Evolutionary conservation across 2,888 invertebrate species (phyloP).

Genomic region (Masnerella sp.): DNA sequence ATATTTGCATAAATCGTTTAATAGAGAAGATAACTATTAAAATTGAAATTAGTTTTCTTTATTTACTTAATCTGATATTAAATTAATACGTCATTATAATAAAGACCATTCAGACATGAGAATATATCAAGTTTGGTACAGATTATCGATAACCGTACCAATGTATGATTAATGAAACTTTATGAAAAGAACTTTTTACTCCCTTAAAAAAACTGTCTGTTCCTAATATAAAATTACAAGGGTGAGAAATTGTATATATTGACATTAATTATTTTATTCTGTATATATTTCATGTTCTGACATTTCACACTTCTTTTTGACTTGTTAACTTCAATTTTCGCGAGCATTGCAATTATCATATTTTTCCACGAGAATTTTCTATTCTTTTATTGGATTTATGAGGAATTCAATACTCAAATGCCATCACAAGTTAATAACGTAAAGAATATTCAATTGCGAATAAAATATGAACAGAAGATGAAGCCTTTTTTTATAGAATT

Average conservation of each 20-base stretch:
- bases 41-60: too few species aligned
- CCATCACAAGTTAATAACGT: neutral
- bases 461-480: neutral
- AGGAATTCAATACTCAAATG: constrained; percentile 1
- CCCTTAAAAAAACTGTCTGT: too few species aligned
- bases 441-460: neutral
- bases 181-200: neutral
- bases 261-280: neutral
- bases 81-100: neutral
- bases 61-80: too few species aligned
- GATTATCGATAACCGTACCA: neutral
- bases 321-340: neutral
- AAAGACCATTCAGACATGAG: neutral
- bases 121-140: neutral
- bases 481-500: neutral
- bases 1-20: too few species aligned
- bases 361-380: neutral
- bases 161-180: neutral
- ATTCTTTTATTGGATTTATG: neutral
- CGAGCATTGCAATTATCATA: neutral
- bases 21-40: too few species aligned
- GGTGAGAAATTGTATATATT: neutral
- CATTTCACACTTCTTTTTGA: neutral
- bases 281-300: neutral
- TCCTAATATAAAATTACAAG: too few species aligned